A percentile compares a stretch with the other conserved stretches of the same genome.
phyloP scores from a whole-genome alignment of 1,140 invertebrate genomes.

The Procambarus virginalis region DNA sequence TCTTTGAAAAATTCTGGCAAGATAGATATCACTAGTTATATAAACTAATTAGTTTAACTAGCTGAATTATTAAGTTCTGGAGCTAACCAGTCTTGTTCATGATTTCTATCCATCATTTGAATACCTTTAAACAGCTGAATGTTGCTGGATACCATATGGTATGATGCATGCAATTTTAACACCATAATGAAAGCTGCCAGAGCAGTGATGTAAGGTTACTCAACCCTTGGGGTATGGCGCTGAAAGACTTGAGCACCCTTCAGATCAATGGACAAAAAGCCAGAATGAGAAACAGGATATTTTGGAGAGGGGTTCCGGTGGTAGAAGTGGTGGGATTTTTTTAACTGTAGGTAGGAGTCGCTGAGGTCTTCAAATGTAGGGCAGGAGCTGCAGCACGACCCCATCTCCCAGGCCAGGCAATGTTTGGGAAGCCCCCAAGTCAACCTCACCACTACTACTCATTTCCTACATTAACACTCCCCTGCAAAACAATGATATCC shows the following conservation, averaged over 20 bases:
- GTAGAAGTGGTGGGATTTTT: constrained; percentile 25
- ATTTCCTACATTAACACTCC: constrained; percentile 31
- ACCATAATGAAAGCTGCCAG: constrained; percentile 19
- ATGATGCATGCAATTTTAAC: not conserved
- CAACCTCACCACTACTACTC: constrained; percentile 25
- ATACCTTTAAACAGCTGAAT: too few species aligned
- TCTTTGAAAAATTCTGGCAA: too few species aligned
- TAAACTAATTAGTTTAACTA: too few species aligned
- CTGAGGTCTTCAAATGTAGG: constrained; percentile 27
- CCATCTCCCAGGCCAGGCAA: constrained; percentile 36
- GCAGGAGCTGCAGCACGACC: constrained; percentile 49
- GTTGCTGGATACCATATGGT: not conserved
- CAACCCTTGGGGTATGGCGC: constrained; percentile 13
- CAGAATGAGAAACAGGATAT: constrained; percentile 39
- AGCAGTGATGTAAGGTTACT: constrained; percentile 10
- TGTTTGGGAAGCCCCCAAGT: not conserved
- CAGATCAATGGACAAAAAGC: constrained; percentile 46
- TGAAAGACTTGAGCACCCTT: constrained; percentile 4
- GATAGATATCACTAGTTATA: too few species aligned
- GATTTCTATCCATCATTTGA: too few species aligned
- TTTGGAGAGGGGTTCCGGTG: constrained; percentile 2
- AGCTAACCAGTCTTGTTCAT: too few species aligned
- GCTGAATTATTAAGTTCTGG: too few species aligned
- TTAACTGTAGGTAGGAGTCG: constrained; percentile 15
- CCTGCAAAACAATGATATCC: constrained; percentile 43